Conservation (phyloP, 2,888 invertebrate species). For the Cinara cedri region DNA sequence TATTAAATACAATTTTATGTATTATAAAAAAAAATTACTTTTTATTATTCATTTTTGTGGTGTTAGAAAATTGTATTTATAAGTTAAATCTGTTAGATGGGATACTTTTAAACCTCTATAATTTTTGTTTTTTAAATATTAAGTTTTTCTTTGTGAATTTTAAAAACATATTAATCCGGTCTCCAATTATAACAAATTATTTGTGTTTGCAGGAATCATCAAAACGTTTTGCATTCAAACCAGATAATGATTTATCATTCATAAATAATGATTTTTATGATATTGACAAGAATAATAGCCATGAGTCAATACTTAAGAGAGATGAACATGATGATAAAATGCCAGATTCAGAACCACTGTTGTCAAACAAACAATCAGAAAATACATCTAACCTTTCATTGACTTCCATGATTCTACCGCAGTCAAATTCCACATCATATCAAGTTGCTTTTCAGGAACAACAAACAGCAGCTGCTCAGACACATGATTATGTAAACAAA, state of each 20-base stretch:
- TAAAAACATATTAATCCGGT: too few species aligned
- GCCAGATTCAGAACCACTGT: conserved; percentile 12
- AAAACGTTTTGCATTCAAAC: conserved; percentile 27
- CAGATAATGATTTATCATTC: neutral
- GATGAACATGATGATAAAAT: conserved; percentile 30
- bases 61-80: too few species aligned
- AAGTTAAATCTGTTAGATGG: too few species aligned
- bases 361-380: neutral
- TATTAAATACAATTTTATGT: too few species aligned
- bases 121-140: neutral
- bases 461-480: neutral
- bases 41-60: too few species aligned
- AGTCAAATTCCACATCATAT: neutral
- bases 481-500: neutral
- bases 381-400: neutral
- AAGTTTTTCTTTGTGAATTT: neutral
- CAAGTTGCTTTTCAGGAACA: neutral
- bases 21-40: too few species aligned
- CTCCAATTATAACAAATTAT: too few species aligned
- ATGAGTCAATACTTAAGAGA: conserved; percentile 35
- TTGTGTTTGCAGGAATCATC: conserved; percentile 30
- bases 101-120: too few species aligned
- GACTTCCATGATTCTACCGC: neutral
- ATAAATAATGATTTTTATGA: neutral
- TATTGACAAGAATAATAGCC: conserved; percentile 14